Base-by-base conservation (phyloP, 1,140 invertebrate genomes). In the Maconellicoccus hirsutus region DNA sequence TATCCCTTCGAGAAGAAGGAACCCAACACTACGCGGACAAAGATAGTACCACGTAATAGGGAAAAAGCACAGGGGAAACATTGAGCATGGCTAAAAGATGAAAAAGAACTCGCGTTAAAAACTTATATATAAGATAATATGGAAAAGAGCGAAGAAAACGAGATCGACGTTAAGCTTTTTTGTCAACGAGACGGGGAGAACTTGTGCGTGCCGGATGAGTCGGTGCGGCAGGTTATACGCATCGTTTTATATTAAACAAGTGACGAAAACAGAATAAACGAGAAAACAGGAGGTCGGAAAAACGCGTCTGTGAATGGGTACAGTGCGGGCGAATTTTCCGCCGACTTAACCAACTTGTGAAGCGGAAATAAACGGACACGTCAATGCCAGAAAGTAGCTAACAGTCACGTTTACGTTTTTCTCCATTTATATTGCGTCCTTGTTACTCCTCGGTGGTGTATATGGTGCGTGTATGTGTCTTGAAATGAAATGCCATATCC, bases 301-400 rank as follows among this genome's bases (percentile, higher is more conserved):
- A 52, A 52, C 42, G 42, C 42, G 42, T 52, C n/a, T 19, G 42
- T 16, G 42, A 52, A 52, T 14, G 42, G 42, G 42, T 52, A 52
- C 42, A 19, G 61, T 66, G 61, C 61, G 61, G 61, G 61, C 61
- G 61, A 66, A 66, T 66, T 66, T 66, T 66, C 61, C 61, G 61
- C 61, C 19, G 61, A 66, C 61, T 66, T 66, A 66, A 66, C 10
- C 61, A 26, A 66, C 61, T 19, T 66, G 61, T 66, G 61, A 66
- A 66, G 61, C 61, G 61, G 21, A 66, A 66, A 66, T 66, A 66
- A 66, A 66, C 61, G 61, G 61, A 66, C 61, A 26, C 61, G 61
- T 66, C 61, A 66, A 66, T 66, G 61, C 61, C 61, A 66, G 61
- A 66, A 66, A 66, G 61, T 66, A 66, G 61, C 61, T 66, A 66